A percentile compares a stretch with the other conserved stretches of the same genome.
phyloP scores from a whole-genome alignment of 2,888 invertebrate genomes.

The Alcis repandata region DNA sequence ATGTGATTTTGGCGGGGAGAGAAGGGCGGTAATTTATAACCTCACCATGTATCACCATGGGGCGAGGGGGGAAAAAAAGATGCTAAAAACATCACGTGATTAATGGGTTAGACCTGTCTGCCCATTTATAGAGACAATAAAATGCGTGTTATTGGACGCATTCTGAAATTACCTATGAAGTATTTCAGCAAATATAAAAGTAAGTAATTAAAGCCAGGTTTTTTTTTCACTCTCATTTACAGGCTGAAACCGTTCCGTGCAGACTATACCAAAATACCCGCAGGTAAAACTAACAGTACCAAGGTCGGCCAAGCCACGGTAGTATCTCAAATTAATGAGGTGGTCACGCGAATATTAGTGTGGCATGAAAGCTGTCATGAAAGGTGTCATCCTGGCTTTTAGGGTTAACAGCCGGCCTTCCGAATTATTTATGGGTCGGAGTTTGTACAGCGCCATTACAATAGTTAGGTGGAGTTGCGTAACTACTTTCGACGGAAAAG shows the following conservation, averaged over 20 bases:
- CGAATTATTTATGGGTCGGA: conserved; percentile 33
- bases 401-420: conserved; percentile 40
- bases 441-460: conserved; percentile 6
- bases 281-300: conserved; percentile 46
- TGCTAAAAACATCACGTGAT: no score
- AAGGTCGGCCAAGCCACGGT: conserved; percentile 50
- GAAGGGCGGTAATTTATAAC: no score
- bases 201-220: no score
- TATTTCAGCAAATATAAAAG: no score
- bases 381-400: conserved; percentile 45
- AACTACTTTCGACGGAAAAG: background rate
- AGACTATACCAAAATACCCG: conserved; percentile 4
- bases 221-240: no score
- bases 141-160: no score
- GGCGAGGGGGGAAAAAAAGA: no score
- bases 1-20: no score
- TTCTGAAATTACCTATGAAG: no score
- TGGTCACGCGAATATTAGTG: conserved; percentile 60
- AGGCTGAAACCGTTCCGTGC: conserved; percentile 1
- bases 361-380: conserved; percentile 46
- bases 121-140: no score
- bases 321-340: conserved; percentile 59
- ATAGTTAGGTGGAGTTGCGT: conserved; percentile 5
- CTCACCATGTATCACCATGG: no score
- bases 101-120: no score